Evolutionary conservation across 2,888 invertebrate species (phyloP).

Genomic region (Matsumyia berberina): DNA sequence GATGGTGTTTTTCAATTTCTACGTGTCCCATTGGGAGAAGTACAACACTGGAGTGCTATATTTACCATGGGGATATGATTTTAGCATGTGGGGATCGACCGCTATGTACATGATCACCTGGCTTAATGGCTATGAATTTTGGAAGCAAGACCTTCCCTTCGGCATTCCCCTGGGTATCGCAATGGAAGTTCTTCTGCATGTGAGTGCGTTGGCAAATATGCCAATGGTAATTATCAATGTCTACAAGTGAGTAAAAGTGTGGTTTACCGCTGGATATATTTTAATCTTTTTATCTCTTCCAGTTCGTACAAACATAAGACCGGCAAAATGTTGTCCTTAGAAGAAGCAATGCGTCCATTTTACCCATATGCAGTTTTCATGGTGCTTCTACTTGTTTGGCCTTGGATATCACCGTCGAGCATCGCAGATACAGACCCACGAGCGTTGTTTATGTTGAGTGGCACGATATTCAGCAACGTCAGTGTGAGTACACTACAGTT

Average conservation of each 20-base stretch:
- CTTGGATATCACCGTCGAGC: conserved; percentile 90
- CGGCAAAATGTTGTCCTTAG: conserved; percentile 92
- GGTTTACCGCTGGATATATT: conserved; percentile 33
- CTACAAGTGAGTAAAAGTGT: conserved; percentile 88
- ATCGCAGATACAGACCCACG: conserved; percentile 94
- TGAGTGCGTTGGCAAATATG: conserved; percentile 93
- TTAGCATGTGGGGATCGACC: conserved; percentile 94
- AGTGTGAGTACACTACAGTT: conserved; percentile 90
- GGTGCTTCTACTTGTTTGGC: conserved; percentile 92
- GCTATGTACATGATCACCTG: conserved; percentile 86
- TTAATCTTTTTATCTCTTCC: conserved; percentile 76
- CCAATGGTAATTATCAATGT: conserved; percentile 96
- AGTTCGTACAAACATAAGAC: conserved; percentile 94
- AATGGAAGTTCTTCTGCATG: conserved; percentile 94
- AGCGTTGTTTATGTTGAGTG: conserved; percentile 93
- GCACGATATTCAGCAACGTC: conserved; percentile 98
- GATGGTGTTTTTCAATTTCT: conserved; percentile 97
- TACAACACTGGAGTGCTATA: conserved; percentile 98
- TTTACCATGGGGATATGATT: conserved; percentile 99
- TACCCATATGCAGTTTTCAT: conserved; percentile 91
- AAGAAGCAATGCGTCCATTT: conserved; percentile 95
- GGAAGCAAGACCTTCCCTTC: conserved; percentile 91
- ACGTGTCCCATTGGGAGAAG: conserved; percentile 99
- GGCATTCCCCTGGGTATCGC: conserved; percentile 90
- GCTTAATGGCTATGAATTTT: conserved; percentile 90